Evolutionary conservation across 2,888 invertebrate species (phyloP), one percentile per base, ranked within the genome.

Genomic region (Trisateles emortualis): DNA sequence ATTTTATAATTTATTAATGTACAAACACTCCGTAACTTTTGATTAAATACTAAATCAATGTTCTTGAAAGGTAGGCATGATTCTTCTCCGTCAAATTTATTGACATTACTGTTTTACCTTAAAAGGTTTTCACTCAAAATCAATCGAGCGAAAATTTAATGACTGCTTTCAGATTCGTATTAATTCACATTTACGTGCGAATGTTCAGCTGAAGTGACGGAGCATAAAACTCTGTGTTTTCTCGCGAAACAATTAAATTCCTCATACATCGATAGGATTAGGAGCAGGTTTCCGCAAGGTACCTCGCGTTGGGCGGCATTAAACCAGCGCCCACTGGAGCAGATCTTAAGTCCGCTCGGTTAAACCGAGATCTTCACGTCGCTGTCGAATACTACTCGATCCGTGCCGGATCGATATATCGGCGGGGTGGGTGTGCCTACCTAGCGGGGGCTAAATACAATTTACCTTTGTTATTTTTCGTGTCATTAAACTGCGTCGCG

Each of bases 381-480:
- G 79, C 78, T 79, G 79, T 81, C 76, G 84, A 85, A 79, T 69
- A 79, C 80, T 70, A 78, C 81, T 84, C 82, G 84, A 85, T 84
- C 72, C 75, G 72, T 67, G 63, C 61, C 71, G 73, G 81, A 86
- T 91, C 90, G 84, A 90, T 91, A 88, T 84, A 84, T 83, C 77
- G 78, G 78, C 78, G 72, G 71, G n/a, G 78, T 79, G 86, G 84
- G 83, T 78, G 82, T 82, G 86, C 87, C 86, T 86, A 86, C 86
- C 82, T 86, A 85, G 79, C 79, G 81, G 83, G 77, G 84, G 86
- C 87, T 91, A 89, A 92, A 92, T 92, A 92, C 92, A 92, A 92
- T 92, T 92, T 92, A 91, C 92, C 92, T 92, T 91, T 92, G 92
- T 92, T 92, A 92, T 92, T 92, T 92, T 92, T 92, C 92, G 92